Conservation (phyloP, 2,888 invertebrate species). For the Euplexia lucipara region DNA sequence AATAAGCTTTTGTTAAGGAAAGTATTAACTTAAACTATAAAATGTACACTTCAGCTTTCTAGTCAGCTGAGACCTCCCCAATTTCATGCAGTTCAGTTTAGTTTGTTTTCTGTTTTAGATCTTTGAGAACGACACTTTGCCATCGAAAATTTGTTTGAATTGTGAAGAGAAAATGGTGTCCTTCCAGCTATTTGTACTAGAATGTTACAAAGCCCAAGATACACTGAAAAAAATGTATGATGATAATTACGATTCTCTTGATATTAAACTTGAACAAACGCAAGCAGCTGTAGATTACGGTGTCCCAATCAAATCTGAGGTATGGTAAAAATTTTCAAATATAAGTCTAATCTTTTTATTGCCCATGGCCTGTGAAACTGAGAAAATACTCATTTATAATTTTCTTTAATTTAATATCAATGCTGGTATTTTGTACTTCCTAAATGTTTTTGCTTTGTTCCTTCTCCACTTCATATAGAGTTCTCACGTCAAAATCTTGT, state of each 20-base stretch:
- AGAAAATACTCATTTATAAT: no score
- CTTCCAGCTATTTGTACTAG: constrained; percentile 84
- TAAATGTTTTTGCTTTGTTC: no score
- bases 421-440: no score
- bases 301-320: constrained; percentile 81
- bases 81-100: constrained; percentile 1
- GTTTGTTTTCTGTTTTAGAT: constrained; percentile 72
- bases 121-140: constrained; percentile 80
- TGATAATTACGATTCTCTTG: constrained; percentile 63
- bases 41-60: not conserved
- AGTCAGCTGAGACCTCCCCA: not conserved
- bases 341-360: constrained; percentile 7
- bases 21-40: not conserved
- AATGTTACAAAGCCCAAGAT: constrained; percentile 85
- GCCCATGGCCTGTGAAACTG: no score
- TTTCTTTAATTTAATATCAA: no score
- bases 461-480: no score
- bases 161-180: constrained; percentile 88
- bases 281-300: constrained; percentile 56
- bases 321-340: constrained; percentile 45
- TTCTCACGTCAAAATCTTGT: no score
- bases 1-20: not conserved
- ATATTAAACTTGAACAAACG: constrained; percentile 74
- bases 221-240: constrained; percentile 75
- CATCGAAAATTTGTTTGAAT: constrained; percentile 84